Conservation (phyloP, 2,888 invertebrate genomes). For the Harpalus rubripes region DNA sequence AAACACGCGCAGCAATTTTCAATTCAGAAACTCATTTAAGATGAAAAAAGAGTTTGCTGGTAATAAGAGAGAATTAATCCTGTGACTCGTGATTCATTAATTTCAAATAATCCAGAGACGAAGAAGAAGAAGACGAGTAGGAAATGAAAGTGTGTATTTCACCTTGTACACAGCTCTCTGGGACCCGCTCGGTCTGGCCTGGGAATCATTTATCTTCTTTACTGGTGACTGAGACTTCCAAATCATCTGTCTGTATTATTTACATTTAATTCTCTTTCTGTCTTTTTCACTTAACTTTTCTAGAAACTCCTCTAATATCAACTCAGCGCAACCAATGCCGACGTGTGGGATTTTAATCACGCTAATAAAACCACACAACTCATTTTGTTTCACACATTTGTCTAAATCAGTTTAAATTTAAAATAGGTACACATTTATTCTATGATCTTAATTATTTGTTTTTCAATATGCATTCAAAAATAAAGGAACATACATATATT, state of each 20-base stretch:
- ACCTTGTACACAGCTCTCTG: slow-evolving; percentile 50
- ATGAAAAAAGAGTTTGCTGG: slow-evolving; percentile 49
- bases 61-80: slow-evolving; percentile 62
- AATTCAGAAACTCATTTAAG: slow-evolving; percentile 59
- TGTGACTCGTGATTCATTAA: slow-evolving; percentile 64
- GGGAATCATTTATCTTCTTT: slow-evolving; percentile 66
- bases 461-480: too few relatives aligned
- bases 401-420: too few relatives aligned
- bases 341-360: slow-evolving; percentile 56
- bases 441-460: too few relatives aligned
- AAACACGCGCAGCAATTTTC: slow-evolving; percentile 53
- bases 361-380: too few relatives aligned
- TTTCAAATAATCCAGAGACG: slow-evolving; percentile 60
- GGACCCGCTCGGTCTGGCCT: slow-evolving; percentile 12
- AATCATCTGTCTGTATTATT: slow-evolving; percentile 67
- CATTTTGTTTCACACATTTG: too few relatives aligned
- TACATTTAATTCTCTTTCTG: slow-evolving; percentile 67
- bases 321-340: slow-evolving; percentile 14
- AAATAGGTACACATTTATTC: too few relatives aligned
- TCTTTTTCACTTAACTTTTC: slow-evolving; percentile 64
- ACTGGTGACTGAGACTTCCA: slow-evolving; percentile 65
- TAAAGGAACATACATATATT: too few relatives aligned
- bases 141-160: slow-evolving; percentile 60
- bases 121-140: slow-evolving; percentile 37
- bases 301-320: slow-evolving; percentile 45